Percentiles rank a stretch among this genome's conserved stretches.
These are phyloP conservation scores for Aeoliscus strigatus DNA, from an alignment of 2,797 vertebrate genomes.

Conservation along the genomic window DNA sequence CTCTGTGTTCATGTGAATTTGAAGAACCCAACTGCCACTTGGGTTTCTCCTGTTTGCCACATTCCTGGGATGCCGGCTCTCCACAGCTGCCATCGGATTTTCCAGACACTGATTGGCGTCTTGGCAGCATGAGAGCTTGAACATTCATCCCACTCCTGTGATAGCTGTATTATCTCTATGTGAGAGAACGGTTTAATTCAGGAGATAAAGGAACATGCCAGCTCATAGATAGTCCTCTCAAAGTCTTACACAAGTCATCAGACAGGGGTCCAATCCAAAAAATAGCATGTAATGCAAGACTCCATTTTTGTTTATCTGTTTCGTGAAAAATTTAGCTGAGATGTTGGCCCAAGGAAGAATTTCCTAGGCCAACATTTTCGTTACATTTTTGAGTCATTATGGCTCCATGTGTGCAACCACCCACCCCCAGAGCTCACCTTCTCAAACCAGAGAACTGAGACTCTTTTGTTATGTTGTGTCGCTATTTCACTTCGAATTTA, in stretches of 20 bases:
- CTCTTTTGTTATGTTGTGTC: no score
- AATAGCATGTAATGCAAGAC: constrained; percentile 5
- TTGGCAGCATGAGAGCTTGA: constrained; percentile 9
- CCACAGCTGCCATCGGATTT: constrained; percentile 57
- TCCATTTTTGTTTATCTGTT: no score
- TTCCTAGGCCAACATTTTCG: no score
- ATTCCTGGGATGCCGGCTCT: constrained; percentile 57
- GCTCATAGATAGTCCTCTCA: constrained; percentile 19
- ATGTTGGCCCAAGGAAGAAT: no score
- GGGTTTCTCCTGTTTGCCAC: constrained; percentile 54
- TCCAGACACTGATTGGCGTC: constrained; percentile 16
- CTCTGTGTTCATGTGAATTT: constrained; percentile 18
- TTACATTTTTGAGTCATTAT: no score
- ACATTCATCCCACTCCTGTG: constrained; percentile 18
- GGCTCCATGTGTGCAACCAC: no score
- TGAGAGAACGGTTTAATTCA: constrained; percentile 38
- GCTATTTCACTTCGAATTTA: no score
- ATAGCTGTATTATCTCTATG: constrained; percentile 23
- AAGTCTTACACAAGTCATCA: constrained; percentile 21
- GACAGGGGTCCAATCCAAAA: constrained; percentile 14
- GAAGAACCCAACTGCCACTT: constrained; percentile 40
- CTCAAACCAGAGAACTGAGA: no score
- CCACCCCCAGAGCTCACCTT: no score
- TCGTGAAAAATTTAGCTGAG: no score
- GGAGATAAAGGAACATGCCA: constrained; percentile 36